Base-by-base conservation (phyloP, 2,113 vertebrate genomes). In the Brachyistius frenatus region DNA sequence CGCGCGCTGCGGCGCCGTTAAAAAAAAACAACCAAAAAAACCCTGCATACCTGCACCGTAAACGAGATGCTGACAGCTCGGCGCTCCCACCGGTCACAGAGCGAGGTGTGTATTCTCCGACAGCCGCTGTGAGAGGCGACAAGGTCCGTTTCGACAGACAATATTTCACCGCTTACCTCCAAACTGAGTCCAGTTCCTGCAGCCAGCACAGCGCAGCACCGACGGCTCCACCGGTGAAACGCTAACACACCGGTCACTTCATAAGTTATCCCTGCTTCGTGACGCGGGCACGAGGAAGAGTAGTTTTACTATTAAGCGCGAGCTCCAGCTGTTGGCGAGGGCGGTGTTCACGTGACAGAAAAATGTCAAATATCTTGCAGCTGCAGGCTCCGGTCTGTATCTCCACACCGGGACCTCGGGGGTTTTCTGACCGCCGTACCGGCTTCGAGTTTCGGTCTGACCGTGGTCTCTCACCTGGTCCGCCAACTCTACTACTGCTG, bases 221-320 rank as follows among this genome's bases (percentile, higher is more conserved):
- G 37, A 53, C 47, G 0, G 23, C 80, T 56, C 60, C 82, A 1
- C 76, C 58, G 65, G 67, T 47, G 76, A 81, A 41, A 56, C 2
- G 47, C 54, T 11, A 14, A 30, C 61, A 7, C 55, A 7, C 55
- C 62, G 68, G 57, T 85, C 62, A 80, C 84, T 85, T 75, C 84
- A 76, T 81, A 77, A 83, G 73, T 80, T 83, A n/a, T 56, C 56
- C 23, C 74, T 3, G 61, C 65, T 6, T 13, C 80, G 58, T 83
- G 49, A 54, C 58, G 4, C 66, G 50, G 23, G 23, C 23, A 23
- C 23, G 23, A 23, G 23, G 23, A 23, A 23, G 23, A 75, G 54
- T 9, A 66, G 36, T 67, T 67, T 55, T 62, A 31, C 68, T 69
- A 15, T 39, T 5, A 67, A 13, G 67, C 74, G 37, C 67, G 80